Conservation (phyloP, 2,888 invertebrate genomes). For the Schrankia costaestrigalis region DNA sequence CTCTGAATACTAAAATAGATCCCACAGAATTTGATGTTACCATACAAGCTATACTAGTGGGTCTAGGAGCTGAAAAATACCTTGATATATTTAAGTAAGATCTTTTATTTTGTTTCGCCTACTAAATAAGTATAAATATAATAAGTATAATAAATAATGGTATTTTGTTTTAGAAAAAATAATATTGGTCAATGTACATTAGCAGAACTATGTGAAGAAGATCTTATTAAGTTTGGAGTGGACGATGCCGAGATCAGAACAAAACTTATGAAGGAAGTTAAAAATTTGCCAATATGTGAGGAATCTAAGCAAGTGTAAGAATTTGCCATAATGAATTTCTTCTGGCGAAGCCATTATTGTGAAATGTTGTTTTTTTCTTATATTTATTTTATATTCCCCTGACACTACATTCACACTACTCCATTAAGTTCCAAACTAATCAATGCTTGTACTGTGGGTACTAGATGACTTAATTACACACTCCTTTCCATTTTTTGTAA, state of each 20-base stretch:
- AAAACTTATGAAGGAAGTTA: constrained; percentile 58
- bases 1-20: constrained; percentile 43
- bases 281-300: constrained; percentile 63
- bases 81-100: constrained; percentile 65
- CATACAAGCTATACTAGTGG: constrained; percentile 58
- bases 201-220: constrained; percentile 64
- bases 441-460: too few relatives aligned
- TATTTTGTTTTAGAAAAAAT: constrained; percentile 44
- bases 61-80: constrained; percentile 67
- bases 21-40: constrained; percentile 66
- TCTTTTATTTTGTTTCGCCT: background rate
- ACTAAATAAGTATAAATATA: background rate
- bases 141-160: background rate
- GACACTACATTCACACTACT: too few relatives aligned
- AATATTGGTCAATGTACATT: constrained; percentile 70
- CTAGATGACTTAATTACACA: too few relatives aligned
- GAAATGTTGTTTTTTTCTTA: background rate
- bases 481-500: too few relatives aligned
- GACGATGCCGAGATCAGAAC: constrained; percentile 54
- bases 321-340: background rate
- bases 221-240: constrained; percentile 64
- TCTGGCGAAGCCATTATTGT: background rate
- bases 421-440: too few relatives aligned
- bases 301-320: constrained; percentile 39
- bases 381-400: too few relatives aligned